Evolutionary conservation across 2,113 vertebrate species (phyloP).

Genomic region (Merops nubicus): DNA sequence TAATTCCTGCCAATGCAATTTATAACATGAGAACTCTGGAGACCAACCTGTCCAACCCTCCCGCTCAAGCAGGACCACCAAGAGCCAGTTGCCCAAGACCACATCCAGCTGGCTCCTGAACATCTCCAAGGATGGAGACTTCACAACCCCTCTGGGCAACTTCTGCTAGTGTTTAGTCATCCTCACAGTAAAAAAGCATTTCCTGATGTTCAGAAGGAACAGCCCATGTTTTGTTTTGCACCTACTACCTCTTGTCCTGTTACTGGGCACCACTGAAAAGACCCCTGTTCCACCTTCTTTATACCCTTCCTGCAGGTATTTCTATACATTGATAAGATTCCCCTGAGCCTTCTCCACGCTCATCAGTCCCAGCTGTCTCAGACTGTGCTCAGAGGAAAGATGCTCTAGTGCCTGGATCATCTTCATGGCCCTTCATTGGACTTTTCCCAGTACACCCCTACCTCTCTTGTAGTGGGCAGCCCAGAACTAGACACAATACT

Average conservation of each 20-base stretch:
- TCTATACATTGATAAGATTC: background rate
- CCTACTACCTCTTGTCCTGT: background rate
- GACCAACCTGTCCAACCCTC: background rate
- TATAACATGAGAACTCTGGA: background rate
- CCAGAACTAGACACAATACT: background rate
- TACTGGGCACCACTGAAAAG: background rate
- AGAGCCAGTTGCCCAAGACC: background rate
- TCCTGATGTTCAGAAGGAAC: background rate
- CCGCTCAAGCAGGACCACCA: background rate
- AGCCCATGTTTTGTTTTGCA: background rate
- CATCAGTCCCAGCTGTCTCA: background rate
- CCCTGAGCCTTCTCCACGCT: background rate
- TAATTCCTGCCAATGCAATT: background rate
- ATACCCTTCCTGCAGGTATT: background rate
- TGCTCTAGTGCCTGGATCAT: background rate
- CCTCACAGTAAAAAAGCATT: background rate
- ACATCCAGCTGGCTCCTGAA: fast-evolving
- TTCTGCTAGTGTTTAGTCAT: background rate
- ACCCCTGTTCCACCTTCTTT: background rate
- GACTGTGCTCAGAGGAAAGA: background rate
- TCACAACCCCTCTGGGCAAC: background rate
- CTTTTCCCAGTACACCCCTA: background rate
- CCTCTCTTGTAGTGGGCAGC: background rate
- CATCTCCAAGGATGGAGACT: background rate
- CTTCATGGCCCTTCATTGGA: background rate